phyloP scores from a whole-genome alignment of 2,888 invertebrate genomes.

The Eueremaeus valkanovi region DNA sequence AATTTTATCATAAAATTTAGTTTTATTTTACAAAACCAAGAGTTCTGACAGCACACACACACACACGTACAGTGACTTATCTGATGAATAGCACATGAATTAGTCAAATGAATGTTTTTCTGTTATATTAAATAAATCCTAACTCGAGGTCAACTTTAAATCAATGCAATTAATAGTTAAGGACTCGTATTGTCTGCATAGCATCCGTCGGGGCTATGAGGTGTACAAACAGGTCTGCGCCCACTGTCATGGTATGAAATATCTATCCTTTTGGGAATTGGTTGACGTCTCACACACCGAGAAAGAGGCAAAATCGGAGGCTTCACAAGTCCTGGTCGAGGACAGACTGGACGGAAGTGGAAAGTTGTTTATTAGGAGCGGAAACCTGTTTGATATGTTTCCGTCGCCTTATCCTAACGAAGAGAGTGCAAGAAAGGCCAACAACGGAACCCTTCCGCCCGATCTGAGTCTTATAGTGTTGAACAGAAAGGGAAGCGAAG shows the following conservation, averaged over 20 bases:
- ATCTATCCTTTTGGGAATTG: constrained; percentile 86
- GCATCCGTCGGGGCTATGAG: constrained; percentile 80
- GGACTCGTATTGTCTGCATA: no score
- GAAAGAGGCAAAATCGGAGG: constrained; percentile 91
- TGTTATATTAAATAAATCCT: no score
- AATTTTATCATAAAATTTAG: no score
- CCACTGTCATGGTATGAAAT: constrained; percentile 94
- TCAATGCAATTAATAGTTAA: no score
- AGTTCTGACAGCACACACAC: no score
- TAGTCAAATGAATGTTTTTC: no score
- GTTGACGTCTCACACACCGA: constrained; percentile 86
- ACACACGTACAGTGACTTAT: no score
- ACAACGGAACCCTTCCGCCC: constrained; percentile 94
- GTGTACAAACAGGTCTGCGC: constrained; percentile 99
- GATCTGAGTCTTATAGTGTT: constrained; percentile 85
- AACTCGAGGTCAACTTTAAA: no score
- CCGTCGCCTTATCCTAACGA: constrained; percentile 94
- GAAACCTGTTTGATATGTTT: constrained; percentile 86
- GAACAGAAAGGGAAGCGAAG: constrained; percentile 88
- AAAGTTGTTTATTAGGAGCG: constrained; percentile 83
- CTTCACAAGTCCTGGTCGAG: constrained; percentile 60
- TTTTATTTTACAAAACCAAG: no score
- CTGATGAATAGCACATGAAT: no score
- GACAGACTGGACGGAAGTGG: constrained; percentile 69
- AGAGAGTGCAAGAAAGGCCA: constrained; percentile 93